phyloP scores from a whole-genome alignment of 2,888 invertebrate genomes.

The Mythimna ferrago region DNA sequence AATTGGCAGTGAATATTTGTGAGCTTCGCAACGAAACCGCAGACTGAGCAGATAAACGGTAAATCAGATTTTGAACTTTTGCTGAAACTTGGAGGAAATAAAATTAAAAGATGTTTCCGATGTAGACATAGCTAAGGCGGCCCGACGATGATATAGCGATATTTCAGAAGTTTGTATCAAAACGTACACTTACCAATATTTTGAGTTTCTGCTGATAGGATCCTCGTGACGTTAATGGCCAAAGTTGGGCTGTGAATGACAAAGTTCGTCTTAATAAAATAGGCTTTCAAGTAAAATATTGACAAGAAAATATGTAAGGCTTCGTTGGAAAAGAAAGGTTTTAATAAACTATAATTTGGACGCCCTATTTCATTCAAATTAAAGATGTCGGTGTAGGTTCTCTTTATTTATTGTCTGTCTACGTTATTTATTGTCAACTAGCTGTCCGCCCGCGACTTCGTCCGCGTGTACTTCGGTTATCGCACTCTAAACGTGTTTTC shows the following conservation, averaged over 20 bases:
- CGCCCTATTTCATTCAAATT: conserved; percentile 4
- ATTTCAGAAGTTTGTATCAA: conserved; percentile 70
- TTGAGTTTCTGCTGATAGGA: conserved; percentile 70
- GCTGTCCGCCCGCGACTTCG: too few species aligned
- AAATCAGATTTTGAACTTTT: conserved; percentile 74
- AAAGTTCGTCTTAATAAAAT: conserved; percentile 57
- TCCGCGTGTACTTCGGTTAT: too few species aligned
- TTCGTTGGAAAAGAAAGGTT: not conserved
- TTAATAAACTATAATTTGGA: conserved; percentile 30
- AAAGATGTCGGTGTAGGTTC: conserved; percentile 10
- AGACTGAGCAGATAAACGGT: conserved; percentile 62
- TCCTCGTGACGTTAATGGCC: conserved; percentile 73
- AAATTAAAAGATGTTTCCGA: conserved; percentile 69
- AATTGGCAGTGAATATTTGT: conserved; percentile 43
- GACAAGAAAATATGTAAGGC: conserved; percentile 17
- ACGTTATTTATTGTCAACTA: conserved; percentile 25
- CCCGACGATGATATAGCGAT: conserved; percentile 74
- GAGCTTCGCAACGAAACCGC: conserved; percentile 49
- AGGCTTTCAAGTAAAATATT: conserved; percentile 23
- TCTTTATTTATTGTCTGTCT: conserved; percentile 16
- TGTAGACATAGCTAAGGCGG: conserved; percentile 56
- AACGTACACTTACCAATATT: conserved; percentile 75
- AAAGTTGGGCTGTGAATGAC: conserved; percentile 81
- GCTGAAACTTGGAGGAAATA: conserved; percentile 64
- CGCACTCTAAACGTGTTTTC: too few species aligned